Evolutionary conservation across 2,888 invertebrate genomes (phyloP).

Genomic region (Thelaira solivaga): DNA sequence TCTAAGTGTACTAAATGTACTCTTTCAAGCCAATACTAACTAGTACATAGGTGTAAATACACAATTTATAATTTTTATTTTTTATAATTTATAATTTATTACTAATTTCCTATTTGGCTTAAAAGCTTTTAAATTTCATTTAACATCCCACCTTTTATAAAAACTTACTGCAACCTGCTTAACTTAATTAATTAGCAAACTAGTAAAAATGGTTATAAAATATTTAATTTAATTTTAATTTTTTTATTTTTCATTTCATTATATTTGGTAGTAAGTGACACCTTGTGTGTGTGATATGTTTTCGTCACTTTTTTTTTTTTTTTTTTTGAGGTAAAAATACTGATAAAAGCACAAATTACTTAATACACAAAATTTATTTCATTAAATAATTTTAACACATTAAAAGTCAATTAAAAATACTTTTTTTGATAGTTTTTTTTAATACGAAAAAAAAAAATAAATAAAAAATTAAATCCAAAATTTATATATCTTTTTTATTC

Average conservation of each 20-base stretch:
- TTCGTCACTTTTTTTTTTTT: no score
- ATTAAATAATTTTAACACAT: constrained; percentile 50
- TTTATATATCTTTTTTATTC: no score
- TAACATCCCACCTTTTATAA: constrained; percentile 3
- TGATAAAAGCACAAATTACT: constrained; percentile 19
- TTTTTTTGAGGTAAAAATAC: background rate
- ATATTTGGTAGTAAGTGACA: background rate
- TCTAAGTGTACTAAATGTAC: no score
- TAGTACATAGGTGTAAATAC: no score
- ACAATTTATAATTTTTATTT: no score
- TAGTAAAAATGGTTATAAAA: constrained; percentile 11
- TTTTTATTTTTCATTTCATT: background rate
- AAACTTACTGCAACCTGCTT: constrained; percentile 29
- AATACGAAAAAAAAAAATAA: constrained; percentile 20
- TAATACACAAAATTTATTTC: constrained; percentile 28
- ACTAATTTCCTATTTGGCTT: constrained; percentile 31
- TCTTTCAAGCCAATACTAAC: no score
- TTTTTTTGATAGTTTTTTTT: constrained; percentile 5
- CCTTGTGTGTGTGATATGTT: background rate
- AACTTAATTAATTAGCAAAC: constrained; percentile 44
- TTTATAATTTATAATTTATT: constrained; percentile 20
- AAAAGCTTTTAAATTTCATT: constrained; percentile 37
- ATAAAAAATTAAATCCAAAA: background rate
- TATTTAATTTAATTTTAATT: background rate
- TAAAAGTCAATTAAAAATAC: constrained; percentile 42